Evolutionary conservation across 2,888 invertebrate genomes (phyloP).

Genomic region (Xylota segnis): DNA sequence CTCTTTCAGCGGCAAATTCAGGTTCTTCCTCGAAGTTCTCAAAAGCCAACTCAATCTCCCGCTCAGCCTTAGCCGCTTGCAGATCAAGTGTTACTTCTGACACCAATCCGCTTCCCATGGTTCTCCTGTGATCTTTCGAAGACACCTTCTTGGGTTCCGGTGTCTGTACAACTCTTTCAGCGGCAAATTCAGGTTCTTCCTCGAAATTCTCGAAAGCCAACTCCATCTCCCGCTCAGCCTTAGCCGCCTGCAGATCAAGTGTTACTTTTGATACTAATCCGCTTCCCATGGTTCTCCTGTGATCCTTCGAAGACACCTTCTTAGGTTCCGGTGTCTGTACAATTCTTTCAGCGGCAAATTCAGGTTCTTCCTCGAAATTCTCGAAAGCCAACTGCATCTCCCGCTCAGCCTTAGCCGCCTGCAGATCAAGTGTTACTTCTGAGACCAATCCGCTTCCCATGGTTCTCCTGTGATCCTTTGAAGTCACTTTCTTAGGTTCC

Average conservation of each 20-base stretch:
- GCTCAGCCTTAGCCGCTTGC: conserved; percentile 1
- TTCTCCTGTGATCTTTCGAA: background rate
- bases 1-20: background rate
- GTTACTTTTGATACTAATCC: background rate
- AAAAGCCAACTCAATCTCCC: conserved; percentile 15
- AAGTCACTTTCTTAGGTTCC: background rate
- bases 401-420: conserved; percentile 28
- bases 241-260: background rate
- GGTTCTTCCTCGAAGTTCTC: conserved; percentile 36
- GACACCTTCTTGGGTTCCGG: background rate
- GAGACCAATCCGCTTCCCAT: conserved; percentile 26
- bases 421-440: conserved; percentile 16
- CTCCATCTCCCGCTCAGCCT: background rate
- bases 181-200: background rate
- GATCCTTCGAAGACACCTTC: background rate
- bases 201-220: background rate
- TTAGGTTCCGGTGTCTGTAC: conserved; percentile 10
- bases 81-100: conserved; percentile 14
- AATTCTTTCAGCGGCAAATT: background rate
- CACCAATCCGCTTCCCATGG: background rate
- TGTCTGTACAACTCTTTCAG: background rate
- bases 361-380: conserved; percentile 47
- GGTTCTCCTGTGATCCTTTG: conserved; percentile 33
- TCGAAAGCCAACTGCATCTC: conserved; percentile 50
- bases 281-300: conserved; percentile 5